Percentiles rank a stretch among this genome's conserved stretches.
Evolutionary conservation across 2,797 vertebrate species (phyloP).

Genomic region (Sebastes jordani): DNA sequence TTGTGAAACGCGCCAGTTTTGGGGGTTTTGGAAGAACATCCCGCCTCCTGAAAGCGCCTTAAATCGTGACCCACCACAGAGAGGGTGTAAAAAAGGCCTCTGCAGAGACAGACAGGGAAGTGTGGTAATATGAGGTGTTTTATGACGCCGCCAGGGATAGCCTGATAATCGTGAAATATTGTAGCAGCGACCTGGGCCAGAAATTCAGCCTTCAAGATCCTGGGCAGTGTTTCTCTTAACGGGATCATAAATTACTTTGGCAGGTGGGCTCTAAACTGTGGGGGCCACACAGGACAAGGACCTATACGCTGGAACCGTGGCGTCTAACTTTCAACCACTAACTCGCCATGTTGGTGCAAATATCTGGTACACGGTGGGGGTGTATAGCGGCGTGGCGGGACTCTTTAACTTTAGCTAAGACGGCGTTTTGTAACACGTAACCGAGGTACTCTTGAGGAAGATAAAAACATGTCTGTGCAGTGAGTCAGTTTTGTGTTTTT

Average conservation of each 20-base stretch:
- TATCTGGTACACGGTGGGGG: background rate
- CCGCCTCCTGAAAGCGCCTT: constrained; percentile 50
- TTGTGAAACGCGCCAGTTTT: constrained; percentile 32
- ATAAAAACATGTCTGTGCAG: background rate
- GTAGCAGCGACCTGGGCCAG: constrained; percentile 70
- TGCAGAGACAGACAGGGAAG: constrained; percentile 65
- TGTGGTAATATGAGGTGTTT: constrained; percentile 81
- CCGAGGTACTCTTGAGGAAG: background rate
- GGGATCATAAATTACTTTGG: constrained; percentile 78
- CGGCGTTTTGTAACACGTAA: background rate
- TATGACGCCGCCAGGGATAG: constrained; percentile 77
- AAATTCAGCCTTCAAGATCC: constrained; percentile 74
- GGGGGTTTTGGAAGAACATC: constrained; percentile 58
- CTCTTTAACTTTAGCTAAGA: background rate
- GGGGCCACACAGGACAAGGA: constrained; percentile 69
- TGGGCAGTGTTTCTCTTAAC: constrained; percentile 73
- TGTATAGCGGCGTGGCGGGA: background rate
- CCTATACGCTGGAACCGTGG: constrained; percentile 34
- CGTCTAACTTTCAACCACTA: constrained; percentile 40
- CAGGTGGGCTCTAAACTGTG: constrained; percentile 68
- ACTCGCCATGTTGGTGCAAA: constrained; percentile 37
- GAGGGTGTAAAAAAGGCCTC: constrained; percentile 54
- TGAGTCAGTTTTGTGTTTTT: background rate
- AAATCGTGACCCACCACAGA: constrained; percentile 71
- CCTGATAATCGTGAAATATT: constrained; percentile 83